phyloP scores from a whole-genome alignment of 2,113 vertebrate species.

The Cyphomyrus plagiostoma region DNA sequence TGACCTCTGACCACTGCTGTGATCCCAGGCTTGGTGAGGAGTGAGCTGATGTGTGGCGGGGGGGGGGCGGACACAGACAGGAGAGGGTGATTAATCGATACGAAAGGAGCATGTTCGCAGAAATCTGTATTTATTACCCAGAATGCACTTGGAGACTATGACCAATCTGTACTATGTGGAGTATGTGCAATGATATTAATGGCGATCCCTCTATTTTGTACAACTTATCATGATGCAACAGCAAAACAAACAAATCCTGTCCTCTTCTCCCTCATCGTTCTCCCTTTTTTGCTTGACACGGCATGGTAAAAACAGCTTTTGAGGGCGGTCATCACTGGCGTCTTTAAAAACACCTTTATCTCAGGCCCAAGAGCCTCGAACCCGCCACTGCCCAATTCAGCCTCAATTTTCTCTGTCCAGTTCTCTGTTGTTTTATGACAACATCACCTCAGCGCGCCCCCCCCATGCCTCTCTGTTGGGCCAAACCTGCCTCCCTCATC shows the following conservation, averaged over 20 bases:
- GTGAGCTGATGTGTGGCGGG: not conserved
- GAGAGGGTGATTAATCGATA: not conserved
- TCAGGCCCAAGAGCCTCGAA: not conserved
- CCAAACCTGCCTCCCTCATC: conserved; percentile 37
- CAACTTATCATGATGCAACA: not conserved
- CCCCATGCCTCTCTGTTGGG: conserved; percentile 31
- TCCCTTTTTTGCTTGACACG: not conserved
- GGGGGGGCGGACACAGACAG: too few relatives aligned
- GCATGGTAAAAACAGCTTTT: not conserved
- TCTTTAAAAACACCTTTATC: not conserved
- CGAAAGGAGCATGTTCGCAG: not conserved
- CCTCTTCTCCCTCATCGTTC: not conserved
- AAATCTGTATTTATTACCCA: not conserved
- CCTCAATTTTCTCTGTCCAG: not conserved
- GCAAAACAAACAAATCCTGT: not conserved
- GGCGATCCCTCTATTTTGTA: not conserved
- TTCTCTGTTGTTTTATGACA: not conserved
- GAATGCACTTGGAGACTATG: not conserved
- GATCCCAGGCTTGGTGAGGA: conserved; percentile 27
- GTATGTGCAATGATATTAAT: not conserved
- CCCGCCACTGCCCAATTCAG: not conserved
- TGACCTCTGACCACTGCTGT: conserved; percentile 26
- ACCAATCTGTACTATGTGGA: not conserved
- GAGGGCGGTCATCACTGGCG: not conserved
- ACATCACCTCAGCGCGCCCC: not conserved